Percentiles rank a stretch among this genome's conserved stretches.
Conservation (phyloP, 1,140 invertebrate genomes). For the Oncopeltus fasciatus region DNA sequence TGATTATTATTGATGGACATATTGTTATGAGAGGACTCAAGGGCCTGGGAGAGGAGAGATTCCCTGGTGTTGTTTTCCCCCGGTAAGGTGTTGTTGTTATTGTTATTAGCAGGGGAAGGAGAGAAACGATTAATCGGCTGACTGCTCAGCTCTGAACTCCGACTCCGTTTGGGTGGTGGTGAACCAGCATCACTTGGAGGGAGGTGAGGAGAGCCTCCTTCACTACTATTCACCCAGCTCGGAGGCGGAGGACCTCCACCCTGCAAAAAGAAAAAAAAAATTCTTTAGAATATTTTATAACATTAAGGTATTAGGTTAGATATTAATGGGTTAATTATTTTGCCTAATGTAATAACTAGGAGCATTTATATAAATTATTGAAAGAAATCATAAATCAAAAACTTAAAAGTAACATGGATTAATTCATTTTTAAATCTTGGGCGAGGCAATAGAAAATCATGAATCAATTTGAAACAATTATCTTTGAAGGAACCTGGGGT, state of each 20-base stretch:
- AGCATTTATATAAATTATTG: no score
- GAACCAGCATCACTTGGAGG: conserved; percentile 27
- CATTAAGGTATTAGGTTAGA: no score
- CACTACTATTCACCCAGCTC: neutral
- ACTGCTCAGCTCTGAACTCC: conserved; percentile 41
- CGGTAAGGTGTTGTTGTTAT: conserved; percentile 25
- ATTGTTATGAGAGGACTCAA: conserved; percentile 34
- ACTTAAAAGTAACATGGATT: no score
- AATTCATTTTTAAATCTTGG: no score
- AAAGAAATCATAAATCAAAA: no score
- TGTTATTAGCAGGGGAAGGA: conserved; percentile 33
- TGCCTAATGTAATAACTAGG: no score
- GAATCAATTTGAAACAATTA: no score
- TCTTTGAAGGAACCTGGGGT: no score
- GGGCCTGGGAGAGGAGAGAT: conserved; percentile 48
- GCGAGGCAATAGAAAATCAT: no score
- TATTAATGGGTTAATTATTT: no score
- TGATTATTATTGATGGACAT: conserved; percentile 15
- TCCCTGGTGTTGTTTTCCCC: conserved; percentile 4
- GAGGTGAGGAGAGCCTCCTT: neutral
- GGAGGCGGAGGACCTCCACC: neutral
- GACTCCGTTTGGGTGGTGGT: conserved; percentile 44
- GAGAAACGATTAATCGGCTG: conserved; percentile 28
- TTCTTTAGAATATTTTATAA: no score
- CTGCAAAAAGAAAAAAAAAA: neutral